Base-by-base conservation (phyloP, 2,797 vertebrate species). In the Macropus fuliginosus region DNA sequence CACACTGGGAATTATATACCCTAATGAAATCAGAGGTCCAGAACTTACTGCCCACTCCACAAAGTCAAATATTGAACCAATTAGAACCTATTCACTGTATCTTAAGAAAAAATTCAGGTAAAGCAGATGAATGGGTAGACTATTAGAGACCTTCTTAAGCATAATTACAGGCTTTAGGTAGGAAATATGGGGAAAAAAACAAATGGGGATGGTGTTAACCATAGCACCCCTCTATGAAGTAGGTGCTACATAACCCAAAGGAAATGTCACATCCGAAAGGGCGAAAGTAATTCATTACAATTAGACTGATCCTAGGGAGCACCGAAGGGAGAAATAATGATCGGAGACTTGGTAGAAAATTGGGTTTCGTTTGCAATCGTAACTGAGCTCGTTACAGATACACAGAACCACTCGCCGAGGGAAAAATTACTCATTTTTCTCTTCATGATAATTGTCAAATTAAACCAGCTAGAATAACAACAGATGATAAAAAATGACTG, bases 281-380 rank as follows among this genome's bases (percentile, higher is more conserved):
- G 54, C 91, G 95, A 91, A 94, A 94, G 62, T 94, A 97, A 94
- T 91, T 96, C 0, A 95, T 13, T 95, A 40, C 66, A 95, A 96
- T 66, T 29, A 97, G 93, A 31, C 96, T 55, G 66, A 55, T 52
- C 96, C 94, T 94, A 89, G 0, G 34, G 92, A 96, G n/a, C 66
- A 96, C 9, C 55, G 96, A 87, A 66, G 95, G 92, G 96, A 24
- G 27, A 95, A 97, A 95, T 9, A 96, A 90, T 40, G 93, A 94
- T 91, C 97, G 18, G 21, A 34, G 27, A 34, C 91, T 96, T 96
- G 56, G 55, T 92, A 50, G 81, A 96, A 98, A 97, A 97, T 27
- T 10, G 56, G 3, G 90, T 96, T 81, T 89, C 92, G 94, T 50
- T 96, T 74, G 91, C 3, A 94, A 29, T 31, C 93, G 92, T 52